Conservation (phyloP, 2,113 vertebrate genomes). For the Marcusenius ussheri region DNA sequence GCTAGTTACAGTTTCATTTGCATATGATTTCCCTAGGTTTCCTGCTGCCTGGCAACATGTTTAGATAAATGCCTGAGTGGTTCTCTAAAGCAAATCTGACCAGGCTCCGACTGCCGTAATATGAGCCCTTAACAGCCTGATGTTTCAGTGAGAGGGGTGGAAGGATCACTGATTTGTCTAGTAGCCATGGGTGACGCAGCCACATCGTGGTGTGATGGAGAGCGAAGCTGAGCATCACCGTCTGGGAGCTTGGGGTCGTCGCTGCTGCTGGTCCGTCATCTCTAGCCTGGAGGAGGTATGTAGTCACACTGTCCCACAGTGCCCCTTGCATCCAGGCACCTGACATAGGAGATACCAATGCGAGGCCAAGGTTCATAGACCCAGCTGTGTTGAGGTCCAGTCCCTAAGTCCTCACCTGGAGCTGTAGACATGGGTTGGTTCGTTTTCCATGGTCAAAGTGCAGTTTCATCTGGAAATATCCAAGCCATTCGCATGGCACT, state of each 20-base stretch:
- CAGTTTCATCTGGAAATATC: neutral
- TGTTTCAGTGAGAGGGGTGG: neutral
- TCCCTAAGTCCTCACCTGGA: neutral
- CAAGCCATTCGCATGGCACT: neutral
- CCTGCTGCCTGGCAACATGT: constrained; percentile 13
- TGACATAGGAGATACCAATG: neutral
- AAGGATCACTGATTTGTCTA: neutral
- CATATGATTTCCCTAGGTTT: constrained; percentile 13
- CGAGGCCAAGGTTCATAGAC: neutral
- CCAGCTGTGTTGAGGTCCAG: neutral
- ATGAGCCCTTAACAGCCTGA: constrained; percentile 15
- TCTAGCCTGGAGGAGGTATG: neutral
- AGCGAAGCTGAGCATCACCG: neutral
- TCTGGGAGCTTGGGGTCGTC: neutral
- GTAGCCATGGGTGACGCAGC: neutral
- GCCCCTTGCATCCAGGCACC: neutral
- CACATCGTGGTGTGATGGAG: neutral
- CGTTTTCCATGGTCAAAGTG: neutral
- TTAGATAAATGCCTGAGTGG: constrained; percentile 28
- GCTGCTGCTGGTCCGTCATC: neutral
- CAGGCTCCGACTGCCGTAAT: neutral
- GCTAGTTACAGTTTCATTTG: neutral
- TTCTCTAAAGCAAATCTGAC: constrained; percentile 18
- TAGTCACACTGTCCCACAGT: neutral
- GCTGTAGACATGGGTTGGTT: neutral